Evolutionary conservation across 2,797 vertebrate species (phyloP).

Genomic region (Lerista edwardsae): DNA sequence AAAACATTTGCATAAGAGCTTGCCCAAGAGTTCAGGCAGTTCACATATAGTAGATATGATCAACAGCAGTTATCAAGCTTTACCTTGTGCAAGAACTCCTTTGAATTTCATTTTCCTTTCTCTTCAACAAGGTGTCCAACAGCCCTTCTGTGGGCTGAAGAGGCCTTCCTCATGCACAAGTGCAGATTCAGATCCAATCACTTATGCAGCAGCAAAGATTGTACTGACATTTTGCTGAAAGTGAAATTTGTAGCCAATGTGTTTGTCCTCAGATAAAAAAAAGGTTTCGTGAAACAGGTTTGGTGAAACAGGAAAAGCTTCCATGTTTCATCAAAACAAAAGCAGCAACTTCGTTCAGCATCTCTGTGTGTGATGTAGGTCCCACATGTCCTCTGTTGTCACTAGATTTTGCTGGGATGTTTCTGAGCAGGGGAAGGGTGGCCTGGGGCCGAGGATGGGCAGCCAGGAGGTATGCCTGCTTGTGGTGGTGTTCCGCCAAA

Average conservation of each 20-base stretch:
- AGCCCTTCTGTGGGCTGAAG: background rate
- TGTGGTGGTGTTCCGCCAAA: too few species aligned
- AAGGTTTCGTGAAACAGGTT: too few species aligned
- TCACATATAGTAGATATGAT: too few species aligned
- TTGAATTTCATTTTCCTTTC: background rate
- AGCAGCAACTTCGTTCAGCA: background rate
- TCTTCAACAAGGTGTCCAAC: too few species aligned
- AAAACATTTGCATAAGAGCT: background rate
- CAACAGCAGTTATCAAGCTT: background rate
- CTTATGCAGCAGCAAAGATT: background rate
- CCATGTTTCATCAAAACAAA: too few species aligned
- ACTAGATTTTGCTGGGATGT: background rate
- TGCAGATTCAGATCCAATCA: background rate
- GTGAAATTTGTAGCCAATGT: background rate
- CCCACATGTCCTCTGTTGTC: background rate
- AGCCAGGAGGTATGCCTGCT: too few species aligned
- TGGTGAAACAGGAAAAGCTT: too few species aligned
- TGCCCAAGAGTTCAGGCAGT: background rate
- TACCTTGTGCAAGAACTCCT: background rate
- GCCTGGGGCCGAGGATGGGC: too few species aligned
- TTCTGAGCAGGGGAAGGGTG: too few species aligned
- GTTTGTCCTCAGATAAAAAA: background rate
- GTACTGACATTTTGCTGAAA: background rate
- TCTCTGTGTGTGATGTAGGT: background rate
- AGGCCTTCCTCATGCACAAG: background rate